phyloP scores from a whole-genome alignment of 2,888 invertebrate genomes.

The Gymnocheta viridis region DNA sequence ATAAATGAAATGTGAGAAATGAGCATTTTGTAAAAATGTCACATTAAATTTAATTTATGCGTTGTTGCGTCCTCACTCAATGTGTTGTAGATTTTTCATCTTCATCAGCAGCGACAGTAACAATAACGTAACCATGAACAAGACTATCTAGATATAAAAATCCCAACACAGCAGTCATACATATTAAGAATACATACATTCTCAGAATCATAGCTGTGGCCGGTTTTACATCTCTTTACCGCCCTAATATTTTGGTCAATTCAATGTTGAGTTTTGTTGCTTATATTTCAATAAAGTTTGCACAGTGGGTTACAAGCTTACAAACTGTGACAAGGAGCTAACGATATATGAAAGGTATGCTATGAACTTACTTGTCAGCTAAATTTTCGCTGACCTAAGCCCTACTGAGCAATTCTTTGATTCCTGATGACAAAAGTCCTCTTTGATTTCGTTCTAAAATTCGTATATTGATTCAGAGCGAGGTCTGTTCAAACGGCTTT shows the following conservation, averaged over 20 bases:
- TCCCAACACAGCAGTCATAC: conserved; percentile 23
- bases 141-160: conserved; percentile 31
- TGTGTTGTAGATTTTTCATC: conserved; percentile 67
- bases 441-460: no score
- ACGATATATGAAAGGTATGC: no score
- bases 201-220: conserved; percentile 42
- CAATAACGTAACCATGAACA: conserved; percentile 40
- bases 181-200: conserved; percentile 32
- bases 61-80: conserved; percentile 72
- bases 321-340: background rate
- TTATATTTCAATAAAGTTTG: conserved; percentile 21
- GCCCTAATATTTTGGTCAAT: conserved; percentile 60
- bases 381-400: no score
- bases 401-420: no score
- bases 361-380: no score
- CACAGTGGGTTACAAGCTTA: conserved; percentile 24
- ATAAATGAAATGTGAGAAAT: conserved; percentile 78
- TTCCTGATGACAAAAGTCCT: no score
- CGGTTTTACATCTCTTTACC: conserved; percentile 29
- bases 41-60: conserved; percentile 81
- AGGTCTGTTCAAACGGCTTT: no score
- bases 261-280: background rate
- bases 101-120: conserved; percentile 63
- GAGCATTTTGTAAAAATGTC: conserved; percentile 81
- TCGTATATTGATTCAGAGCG: no score